These are phyloP conservation scores for Microvelia longipes DNA, from an alignment of 1,140 invertebrate genomes.

Conservation along the genomic window DNA sequence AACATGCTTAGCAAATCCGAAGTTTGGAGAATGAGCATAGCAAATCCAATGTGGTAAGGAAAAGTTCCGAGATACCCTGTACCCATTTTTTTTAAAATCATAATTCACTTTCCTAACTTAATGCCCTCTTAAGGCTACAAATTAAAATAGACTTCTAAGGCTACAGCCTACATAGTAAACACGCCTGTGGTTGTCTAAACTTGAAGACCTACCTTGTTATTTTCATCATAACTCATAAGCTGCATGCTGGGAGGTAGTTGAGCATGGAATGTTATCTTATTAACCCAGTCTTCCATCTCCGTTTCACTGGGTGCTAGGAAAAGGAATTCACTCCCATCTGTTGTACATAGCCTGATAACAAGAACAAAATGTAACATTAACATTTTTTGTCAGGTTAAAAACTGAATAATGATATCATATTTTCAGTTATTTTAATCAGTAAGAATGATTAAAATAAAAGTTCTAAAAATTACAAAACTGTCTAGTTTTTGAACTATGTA, in stretches of 20 bases:
- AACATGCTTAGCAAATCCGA: no score
- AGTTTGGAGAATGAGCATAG: no score
- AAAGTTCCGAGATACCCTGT: no score
- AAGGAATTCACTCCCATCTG: slow-evolving; percentile 84
- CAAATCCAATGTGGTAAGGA: no score
- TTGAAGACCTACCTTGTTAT: slow-evolving; percentile 33
- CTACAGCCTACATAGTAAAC: no score
- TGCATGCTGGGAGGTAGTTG: slow-evolving; percentile 74
- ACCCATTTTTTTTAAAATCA: no score
- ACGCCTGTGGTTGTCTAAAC: no score
- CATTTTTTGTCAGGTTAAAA: background rate
- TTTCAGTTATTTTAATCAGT: background rate
- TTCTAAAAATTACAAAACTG: background rate
- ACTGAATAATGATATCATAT: background rate
- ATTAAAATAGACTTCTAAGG: no score
- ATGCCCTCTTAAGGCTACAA: no score
- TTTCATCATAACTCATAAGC: slow-evolving; percentile 61
- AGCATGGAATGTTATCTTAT: slow-evolving; percentile 89
- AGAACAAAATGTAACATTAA: slow-evolving; percentile 5
- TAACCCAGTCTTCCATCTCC: slow-evolving; percentile 82
- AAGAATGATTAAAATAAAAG: background rate
- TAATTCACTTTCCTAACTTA: no score
- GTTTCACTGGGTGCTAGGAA: slow-evolving; percentile 58
- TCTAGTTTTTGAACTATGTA: no score
- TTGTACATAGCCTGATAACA: slow-evolving; percentile 55